phyloP scores from a whole-genome alignment of 2,113 vertebrate species.

The Salvelinus alpinus region DNA sequence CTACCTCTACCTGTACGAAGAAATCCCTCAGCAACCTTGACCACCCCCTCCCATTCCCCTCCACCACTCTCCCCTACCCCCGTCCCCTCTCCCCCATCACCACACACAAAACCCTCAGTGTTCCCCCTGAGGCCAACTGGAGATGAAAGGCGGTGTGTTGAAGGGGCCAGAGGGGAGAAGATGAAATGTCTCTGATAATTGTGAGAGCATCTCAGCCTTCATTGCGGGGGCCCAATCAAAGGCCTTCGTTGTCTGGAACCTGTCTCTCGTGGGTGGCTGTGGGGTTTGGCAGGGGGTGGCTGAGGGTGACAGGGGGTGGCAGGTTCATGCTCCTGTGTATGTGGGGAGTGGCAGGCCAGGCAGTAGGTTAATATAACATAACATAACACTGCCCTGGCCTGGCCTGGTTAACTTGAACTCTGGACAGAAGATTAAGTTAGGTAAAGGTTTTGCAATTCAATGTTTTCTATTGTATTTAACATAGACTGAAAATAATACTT shows the following conservation, averaged over 20 bases:
- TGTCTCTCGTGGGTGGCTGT: slow-evolving; percentile 8
- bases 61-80: background rate
- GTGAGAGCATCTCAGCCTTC: slow-evolving; percentile 24
- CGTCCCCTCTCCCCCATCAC: background rate
- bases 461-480: too few relatives aligned
- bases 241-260: slow-evolving; percentile 26
- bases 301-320: background rate
- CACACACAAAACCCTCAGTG: slow-evolving; percentile 58
- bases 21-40: background rate
- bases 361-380: too few relatives aligned
- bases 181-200: slow-evolving; percentile 59
- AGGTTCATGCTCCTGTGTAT: background rate
- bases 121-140: slow-evolving; percentile 61
- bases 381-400: too few relatives aligned
- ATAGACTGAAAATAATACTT: too few relatives aligned
- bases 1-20: background rate
- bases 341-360: background rate
- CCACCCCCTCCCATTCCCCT: background rate
- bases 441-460: background rate
- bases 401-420: too few relatives aligned
- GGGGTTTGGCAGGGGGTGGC: background rate
- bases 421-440: background rate
- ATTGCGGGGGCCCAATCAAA: slow-evolving; percentile 21
- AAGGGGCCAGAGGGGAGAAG: slow-evolving; percentile 52
- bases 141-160: slow-evolving; percentile 72